These are phyloP conservation scores for Leptinotarsa defecta DNA, from an alignment of 1,140 invertebrate genomes.

Conservation along the genomic window DNA sequence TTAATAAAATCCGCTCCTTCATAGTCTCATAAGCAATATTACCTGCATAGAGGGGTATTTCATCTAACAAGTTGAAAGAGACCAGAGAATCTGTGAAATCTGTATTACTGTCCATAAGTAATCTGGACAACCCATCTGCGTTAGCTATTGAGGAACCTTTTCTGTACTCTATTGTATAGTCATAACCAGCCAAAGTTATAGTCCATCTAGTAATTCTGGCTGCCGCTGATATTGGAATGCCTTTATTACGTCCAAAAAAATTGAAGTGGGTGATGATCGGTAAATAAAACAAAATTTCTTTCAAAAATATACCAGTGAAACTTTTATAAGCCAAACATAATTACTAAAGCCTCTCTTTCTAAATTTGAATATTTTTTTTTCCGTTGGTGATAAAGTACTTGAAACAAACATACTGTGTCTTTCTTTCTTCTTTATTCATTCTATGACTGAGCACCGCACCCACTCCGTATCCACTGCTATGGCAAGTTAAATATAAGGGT, in stretches of 20 bases:
- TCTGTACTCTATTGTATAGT: not conserved
- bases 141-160: not conserved
- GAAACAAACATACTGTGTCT: too few species aligned
- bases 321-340: conserved; percentile 41
- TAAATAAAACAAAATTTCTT: not conserved
- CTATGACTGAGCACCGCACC: too few species aligned
- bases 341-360: conserved; percentile 38
- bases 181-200: too few species aligned
- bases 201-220: not conserved
- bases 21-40: not conserved
- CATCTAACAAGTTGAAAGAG: conserved; percentile 8
- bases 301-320: conserved; percentile 40
- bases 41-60: not conserved
- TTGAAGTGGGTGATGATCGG: not conserved
- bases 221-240: not conserved
- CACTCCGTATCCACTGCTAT: too few species aligned
- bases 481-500: too few species aligned
- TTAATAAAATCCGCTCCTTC: not conserved
- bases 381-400: not conserved
- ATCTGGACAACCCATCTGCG: not conserved
- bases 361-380: not conserved
- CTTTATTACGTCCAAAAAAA: not conserved
- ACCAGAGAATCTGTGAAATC: not conserved
- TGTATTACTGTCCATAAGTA: not conserved
- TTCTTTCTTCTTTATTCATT: too few species aligned